Percentiles rank a stretch among this genome's conserved stretches.
Conservation (phyloP, 2,888 invertebrate species). For the Drosophila kuntzei region DNA sequence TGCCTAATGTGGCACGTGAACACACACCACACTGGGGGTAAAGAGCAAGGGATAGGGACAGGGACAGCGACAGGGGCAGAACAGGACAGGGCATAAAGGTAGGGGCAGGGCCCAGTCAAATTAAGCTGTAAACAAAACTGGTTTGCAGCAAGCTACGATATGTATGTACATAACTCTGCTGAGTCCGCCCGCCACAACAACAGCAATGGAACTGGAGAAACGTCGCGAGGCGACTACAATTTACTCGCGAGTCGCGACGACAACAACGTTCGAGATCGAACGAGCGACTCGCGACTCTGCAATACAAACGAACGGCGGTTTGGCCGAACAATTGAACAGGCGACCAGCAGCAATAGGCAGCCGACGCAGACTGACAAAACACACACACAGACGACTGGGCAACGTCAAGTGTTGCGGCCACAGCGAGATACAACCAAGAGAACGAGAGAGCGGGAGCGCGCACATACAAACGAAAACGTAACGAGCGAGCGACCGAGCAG, state of each 20-base stretch:
- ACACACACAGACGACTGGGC: constrained; percentile 9
- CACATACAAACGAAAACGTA: constrained; percentile 30
- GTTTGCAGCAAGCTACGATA: constrained; percentile 57
- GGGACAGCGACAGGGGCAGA: too few relatives aligned
- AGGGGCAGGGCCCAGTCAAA: constrained; percentile 57
- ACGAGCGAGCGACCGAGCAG: constrained; percentile 51
- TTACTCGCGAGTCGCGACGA: constrained; percentile 43
- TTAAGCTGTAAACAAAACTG: constrained; percentile 77
- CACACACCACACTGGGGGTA: constrained; percentile 19
- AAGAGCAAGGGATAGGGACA: constrained; percentile 15
- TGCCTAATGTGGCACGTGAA: constrained; percentile 75
- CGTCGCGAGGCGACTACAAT: constrained; percentile 21
- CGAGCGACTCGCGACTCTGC: constrained; percentile 66
- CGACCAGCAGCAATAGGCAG: constrained; percentile 56
- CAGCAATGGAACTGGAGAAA: constrained; percentile 18
- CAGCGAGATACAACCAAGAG: constrained; percentile 4
- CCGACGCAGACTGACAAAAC: constrained; percentile 38
- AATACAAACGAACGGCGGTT: constrained; percentile 80
- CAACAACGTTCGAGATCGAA: constrained; percentile 72
- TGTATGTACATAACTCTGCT: too few relatives aligned
- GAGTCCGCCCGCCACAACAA: constrained; percentile 29
- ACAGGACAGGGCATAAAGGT: constrained; percentile 9
- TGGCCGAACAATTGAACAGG: constrained; percentile 77
- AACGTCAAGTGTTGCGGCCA: constrained; percentile 34
- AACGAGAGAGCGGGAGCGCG: constrained; percentile 20